These are phyloP conservation scores for Zonotrichia leucophrys DNA, from an alignment of 2,113 vertebrate species.

Conservation along the genomic window DNA sequence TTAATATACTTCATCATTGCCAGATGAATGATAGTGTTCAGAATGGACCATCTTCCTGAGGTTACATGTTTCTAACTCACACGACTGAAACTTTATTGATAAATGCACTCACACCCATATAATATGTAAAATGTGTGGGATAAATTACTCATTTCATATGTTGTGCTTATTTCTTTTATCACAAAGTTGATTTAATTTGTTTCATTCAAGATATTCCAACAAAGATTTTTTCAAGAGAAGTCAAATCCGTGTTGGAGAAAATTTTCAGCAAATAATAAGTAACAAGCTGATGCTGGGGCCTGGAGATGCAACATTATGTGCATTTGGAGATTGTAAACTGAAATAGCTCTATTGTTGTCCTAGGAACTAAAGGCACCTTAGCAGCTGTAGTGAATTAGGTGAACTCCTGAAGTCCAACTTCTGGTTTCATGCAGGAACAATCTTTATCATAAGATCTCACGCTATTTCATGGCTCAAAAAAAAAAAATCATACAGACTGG, in stretches of 20 bases:
- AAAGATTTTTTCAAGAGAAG: background rate
- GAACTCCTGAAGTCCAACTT: background rate
- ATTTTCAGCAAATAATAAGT: background rate
- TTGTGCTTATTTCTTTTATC: background rate
- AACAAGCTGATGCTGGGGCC: background rate
- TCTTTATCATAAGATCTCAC: background rate
- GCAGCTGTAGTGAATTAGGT: background rate
- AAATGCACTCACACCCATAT: background rate
- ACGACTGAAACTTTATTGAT: background rate
- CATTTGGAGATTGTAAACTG: background rate
- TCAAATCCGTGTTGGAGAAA: background rate
- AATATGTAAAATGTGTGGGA: background rate
- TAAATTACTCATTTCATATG: background rate
- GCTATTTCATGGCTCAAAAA: background rate
- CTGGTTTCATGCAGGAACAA: background rate
- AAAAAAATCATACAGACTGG: background rate
- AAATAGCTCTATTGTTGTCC: background rate
- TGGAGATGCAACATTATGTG: background rate
- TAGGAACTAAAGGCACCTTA: background rate
- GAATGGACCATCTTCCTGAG: background rate
- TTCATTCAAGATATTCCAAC: background rate
- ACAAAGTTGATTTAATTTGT: background rate
- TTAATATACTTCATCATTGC: background rate
- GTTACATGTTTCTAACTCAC: background rate
- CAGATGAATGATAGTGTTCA: background rate